Base-by-base conservation (phyloP, 2,113 vertebrate species). In the Cariama cristata region DNA sequence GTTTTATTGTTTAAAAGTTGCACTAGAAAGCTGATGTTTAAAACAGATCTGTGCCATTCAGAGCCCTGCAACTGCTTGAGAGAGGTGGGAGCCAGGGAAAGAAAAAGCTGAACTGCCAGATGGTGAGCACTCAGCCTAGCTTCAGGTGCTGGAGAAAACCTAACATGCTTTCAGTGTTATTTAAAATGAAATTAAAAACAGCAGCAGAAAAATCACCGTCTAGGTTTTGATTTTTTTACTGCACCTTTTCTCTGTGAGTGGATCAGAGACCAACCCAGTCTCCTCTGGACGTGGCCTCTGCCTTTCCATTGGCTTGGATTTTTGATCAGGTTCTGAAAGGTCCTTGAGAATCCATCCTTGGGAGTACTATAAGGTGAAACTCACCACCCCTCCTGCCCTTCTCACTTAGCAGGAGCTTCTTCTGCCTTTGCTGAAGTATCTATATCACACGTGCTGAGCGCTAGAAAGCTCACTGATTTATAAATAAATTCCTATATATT, bases 111-210 rank as follows among this genome's bases (percentile, higher is more conserved):
- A 79, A 40, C 52, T 84, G 49, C 68, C 94, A 97, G 94, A 72
- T 95, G 89, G 96, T 85, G 59, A 91, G 79, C 52, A 40, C 67
- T 83, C 73, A 90, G 60, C 33, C 24, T 91, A 47, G 62, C 84
- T 96, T 95, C 94, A 94, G 86, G 77, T 95, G 59, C 74, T 85
- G 72, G 35, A 86, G 91, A 49, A 93, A 88, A 44, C 74, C 64
- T 90, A 83, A 49, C 49, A 15, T 0, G 3, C 72, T 88, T 89
- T 82, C 79, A 81, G 67, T 42, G 59, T 83, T 83, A 66, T 88
- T 90, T 83, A 83, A 95, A 93, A 83, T 44, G 6, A 74, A 86
- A 91, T 91, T 74, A 38, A 88, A 84, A 92, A 28, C 52, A 67
- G 33, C 38, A 68, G 80, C 62, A 66, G n/a, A 62, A 83, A 93